These are phyloP conservation scores for Diplodus puntazzo DNA, from an alignment of 2,797 vertebrate species.

Conservation along the genomic window DNA sequence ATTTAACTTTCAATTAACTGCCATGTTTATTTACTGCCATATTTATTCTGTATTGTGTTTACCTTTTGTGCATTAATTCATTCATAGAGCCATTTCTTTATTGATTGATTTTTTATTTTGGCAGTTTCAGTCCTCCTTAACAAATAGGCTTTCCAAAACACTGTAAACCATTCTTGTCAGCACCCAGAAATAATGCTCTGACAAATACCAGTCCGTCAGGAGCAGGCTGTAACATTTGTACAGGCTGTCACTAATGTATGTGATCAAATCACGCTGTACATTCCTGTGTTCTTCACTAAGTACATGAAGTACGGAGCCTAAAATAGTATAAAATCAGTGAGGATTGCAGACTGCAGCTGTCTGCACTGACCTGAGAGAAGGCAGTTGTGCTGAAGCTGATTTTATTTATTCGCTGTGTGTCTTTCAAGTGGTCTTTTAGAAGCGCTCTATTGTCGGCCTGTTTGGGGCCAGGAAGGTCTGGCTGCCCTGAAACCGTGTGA, in stretches of 20 bases:
- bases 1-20: too few relatives aligned
- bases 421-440: slow-evolving; percentile 55
- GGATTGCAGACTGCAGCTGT: slow-evolving; percentile 41
- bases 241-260: background rate
- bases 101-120: too few relatives aligned
- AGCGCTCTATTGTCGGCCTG: slow-evolving; percentile 60
- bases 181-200: slow-evolving; percentile 10
- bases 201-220: background rate
- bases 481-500: slow-evolving; percentile 69
- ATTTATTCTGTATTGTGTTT: too few relatives aligned
- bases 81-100: too few relatives aligned
- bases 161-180: background rate
- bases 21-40: too few relatives aligned
- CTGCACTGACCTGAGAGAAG: slow-evolving; percentile 47
- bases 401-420: slow-evolving; percentile 56
- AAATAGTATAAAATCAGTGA: slow-evolving; percentile 21
- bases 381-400: slow-evolving; percentile 40
- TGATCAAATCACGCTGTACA: slow-evolving; percentile 6
- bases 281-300: background rate
- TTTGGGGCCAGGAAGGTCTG: slow-evolving; percentile 46
- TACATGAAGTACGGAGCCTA: background rate
- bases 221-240: background rate
- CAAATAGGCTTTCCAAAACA: background rate
- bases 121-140: too few relatives aligned
- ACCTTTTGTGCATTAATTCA: too few relatives aligned